These are phyloP conservation scores for Thecophora atra DNA, from an alignment of 2,888 invertebrate species.

Conservation along the genomic window DNA sequence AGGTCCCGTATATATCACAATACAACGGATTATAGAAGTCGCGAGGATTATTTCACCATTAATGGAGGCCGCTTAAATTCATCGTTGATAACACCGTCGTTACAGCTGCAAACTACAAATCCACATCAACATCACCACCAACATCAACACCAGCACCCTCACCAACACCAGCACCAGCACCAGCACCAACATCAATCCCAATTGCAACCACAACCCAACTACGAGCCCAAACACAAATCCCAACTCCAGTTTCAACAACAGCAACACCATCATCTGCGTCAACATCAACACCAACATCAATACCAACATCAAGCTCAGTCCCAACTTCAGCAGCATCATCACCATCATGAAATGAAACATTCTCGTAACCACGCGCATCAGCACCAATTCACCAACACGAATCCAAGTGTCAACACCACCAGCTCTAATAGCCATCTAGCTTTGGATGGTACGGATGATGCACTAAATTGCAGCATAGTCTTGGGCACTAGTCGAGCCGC, in stretches of 20 bases:
- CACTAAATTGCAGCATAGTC: conserved; percentile 53
- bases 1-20: conserved; percentile 64
- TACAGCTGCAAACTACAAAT: conserved; percentile 48
- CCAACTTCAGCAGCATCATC: conserved; percentile 18
- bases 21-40: conserved; percentile 61
- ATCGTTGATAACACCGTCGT: conserved; percentile 48
- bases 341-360: neutral
- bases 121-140: conserved; percentile 45
- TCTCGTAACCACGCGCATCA: conserved; percentile 16
- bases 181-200: conserved; percentile 48
- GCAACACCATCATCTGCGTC: conserved; percentile 43
- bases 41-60: conserved; percentile 61
- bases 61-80: conserved; percentile 51
- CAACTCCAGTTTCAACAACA: conserved; percentile 42
- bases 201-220: conserved; percentile 48
- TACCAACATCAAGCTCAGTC: conserved; percentile 44
- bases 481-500: conserved; percentile 53
- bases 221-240: conserved; percentile 49
- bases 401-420: neutral
- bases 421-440: neutral
- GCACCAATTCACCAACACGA: neutral
- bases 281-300: conserved; percentile 38
- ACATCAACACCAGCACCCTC: conserved; percentile 45
- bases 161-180: conserved; percentile 46
- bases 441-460: conserved; percentile 57